Evolutionary conservation across 23 tunicate species (phyloP).

Genomic region (Botrylloides violaceus): DNA sequence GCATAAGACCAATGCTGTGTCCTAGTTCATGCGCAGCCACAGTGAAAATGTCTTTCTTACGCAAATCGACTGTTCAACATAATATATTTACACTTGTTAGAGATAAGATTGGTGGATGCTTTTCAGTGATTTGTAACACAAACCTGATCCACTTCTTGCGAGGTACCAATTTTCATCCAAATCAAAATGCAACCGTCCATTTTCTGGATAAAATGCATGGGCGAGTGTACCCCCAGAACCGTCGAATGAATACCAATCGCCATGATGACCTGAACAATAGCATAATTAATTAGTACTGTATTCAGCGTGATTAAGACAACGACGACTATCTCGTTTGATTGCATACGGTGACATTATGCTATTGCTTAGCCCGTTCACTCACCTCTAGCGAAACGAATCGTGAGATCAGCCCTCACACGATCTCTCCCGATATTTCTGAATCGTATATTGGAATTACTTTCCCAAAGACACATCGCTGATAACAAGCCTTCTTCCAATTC

Average conservation of each 20-base stretch:
- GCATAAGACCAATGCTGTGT: constrained; percentile 25
- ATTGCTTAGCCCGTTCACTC: constrained; percentile 1
- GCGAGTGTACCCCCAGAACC: constrained; percentile 69
- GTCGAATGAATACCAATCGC: constrained; percentile 72
- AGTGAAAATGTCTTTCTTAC: constrained; percentile 17
- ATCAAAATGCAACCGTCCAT: constrained; percentile 68
- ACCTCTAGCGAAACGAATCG: constrained; percentile 53
- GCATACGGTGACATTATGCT: not conserved
- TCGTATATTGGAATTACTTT: constrained; percentile 53
- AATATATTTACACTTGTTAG: not conserved
- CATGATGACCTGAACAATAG: constrained; percentile 63
- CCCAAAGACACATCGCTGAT: constrained; percentile 92
- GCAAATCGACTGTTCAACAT: constrained; percentile 9
- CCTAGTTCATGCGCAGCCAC: constrained; percentile 28
- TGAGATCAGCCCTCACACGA: constrained; percentile 26
- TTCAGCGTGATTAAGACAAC: no score
- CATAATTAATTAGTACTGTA: no score
- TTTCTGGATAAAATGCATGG: constrained; percentile 87
- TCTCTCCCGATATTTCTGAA: constrained; percentile 30
- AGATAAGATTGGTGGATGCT: not conserved
- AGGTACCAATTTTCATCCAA: constrained; percentile 52
- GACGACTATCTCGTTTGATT: no score
- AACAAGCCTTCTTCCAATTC: constrained; percentile 39
- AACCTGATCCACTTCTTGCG: constrained; percentile 17
- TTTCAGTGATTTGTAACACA: not conserved